Percentiles rank a stretch among this genome's conserved stretches.
These are phyloP conservation scores for Holocentrus rufus DNA, from an alignment of 2,797 vertebrate species.

Conservation along the genomic window DNA sequence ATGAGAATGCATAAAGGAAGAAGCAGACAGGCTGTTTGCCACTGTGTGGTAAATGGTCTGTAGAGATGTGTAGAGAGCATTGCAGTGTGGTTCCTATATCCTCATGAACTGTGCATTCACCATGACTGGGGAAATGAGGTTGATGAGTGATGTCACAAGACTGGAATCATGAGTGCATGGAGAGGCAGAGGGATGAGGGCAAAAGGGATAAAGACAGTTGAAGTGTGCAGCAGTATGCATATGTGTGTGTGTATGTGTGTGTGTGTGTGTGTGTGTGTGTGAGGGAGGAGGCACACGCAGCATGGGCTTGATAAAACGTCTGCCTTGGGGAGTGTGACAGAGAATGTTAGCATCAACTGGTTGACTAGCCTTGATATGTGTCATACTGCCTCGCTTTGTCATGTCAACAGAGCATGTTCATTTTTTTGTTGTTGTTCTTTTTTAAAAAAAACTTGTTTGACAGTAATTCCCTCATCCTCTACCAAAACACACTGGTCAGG, in stretches of 20 bases:
- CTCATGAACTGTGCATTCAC: background rate
- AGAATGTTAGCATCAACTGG: slow-evolving; percentile 5
- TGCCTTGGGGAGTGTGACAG: slow-evolving; percentile 14
- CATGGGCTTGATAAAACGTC: slow-evolving; percentile 30
- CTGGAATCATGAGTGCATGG: slow-evolving; percentile 5
- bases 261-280: slow-evolving; percentile 9
- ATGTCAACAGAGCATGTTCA: background rate
- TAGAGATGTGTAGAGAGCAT: slow-evolving; percentile 13
- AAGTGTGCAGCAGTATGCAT: slow-evolving; percentile 9
- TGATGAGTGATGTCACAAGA: slow-evolving; percentile 37
- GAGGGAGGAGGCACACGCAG: slow-evolving; percentile 39
- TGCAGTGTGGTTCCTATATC: slow-evolving; percentile 19
- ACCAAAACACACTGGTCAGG: too few relatives aligned
- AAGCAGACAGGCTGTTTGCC: slow-evolving; percentile 26
- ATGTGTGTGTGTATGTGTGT: slow-evolving; percentile 2
- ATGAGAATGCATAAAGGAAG: slow-evolving; percentile 23
- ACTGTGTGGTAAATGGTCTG: slow-evolving; percentile 4
- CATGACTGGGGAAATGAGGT: slow-evolving; percentile 23
- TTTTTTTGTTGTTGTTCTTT: too few relatives aligned
- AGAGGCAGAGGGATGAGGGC: slow-evolving; percentile 3
- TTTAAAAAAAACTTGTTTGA: too few relatives aligned
- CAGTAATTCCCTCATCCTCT: too few relatives aligned
- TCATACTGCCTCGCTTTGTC: background rate
- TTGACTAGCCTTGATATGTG: background rate
- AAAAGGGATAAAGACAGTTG: slow-evolving; percentile 11